These are phyloP conservation scores for Diaprepes abbreviatus DNA, from an alignment of 2,888 invertebrate species.

Conservation along the genomic window DNA sequence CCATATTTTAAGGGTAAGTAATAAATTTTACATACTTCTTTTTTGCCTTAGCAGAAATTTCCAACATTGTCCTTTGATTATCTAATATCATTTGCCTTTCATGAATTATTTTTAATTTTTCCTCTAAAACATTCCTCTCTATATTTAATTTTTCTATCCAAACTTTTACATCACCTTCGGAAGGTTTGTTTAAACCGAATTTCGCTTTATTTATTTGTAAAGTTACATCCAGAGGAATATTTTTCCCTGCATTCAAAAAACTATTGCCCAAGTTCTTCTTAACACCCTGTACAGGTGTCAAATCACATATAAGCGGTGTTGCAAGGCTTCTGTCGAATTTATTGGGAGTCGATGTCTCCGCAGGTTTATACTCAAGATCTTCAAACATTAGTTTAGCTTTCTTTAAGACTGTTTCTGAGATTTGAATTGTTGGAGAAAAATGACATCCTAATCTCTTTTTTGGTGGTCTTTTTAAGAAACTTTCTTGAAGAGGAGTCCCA, in stretches of 20 bases:
- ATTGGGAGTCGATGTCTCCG: constrained; percentile 34
- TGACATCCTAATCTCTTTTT: constrained; percentile 59
- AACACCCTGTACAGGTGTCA: constrained; percentile 32
- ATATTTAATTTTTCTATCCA: constrained; percentile 54
- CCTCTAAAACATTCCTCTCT: constrained; percentile 58
- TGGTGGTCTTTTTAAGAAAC: constrained; percentile 10
- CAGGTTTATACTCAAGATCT: constrained; percentile 43
- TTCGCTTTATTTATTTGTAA: background rate
- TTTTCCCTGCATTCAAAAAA: background rate
- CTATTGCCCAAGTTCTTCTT: constrained; percentile 10
- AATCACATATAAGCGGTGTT: constrained; percentile 33
- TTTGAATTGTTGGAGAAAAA: constrained; percentile 58
- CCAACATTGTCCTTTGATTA: constrained; percentile 29
- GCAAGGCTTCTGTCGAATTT: constrained; percentile 17
- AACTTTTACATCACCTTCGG: constrained; percentile 47
- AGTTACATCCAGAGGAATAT: background rate
- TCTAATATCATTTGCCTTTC: constrained; percentile 49
- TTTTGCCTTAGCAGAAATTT: constrained; percentile 16
- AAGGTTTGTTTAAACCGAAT: constrained; percentile 40
- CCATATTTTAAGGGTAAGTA: too few relatives aligned
- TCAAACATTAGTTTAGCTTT: constrained; percentile 57
- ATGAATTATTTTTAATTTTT: constrained; percentile 53
- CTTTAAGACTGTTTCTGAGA: constrained; percentile 59
- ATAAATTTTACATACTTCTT: constrained; percentile 23
- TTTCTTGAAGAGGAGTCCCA: constrained; percentile 3